Percentiles rank a stretch among this genome's conserved stretches.
Conservation (phyloP, 2,888 invertebrate species). For the Tuberolachnus salignus region DNA sequence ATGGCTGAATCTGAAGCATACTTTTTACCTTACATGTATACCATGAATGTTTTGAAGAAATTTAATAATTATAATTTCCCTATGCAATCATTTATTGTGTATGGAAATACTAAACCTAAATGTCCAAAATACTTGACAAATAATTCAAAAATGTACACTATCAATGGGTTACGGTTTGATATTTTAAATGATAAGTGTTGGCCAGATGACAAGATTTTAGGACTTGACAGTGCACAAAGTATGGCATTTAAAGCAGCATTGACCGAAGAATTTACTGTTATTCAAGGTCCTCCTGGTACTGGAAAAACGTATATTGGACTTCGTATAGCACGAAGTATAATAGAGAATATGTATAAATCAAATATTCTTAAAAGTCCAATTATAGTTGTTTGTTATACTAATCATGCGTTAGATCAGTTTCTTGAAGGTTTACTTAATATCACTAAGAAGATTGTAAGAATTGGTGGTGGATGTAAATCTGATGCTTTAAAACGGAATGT, state of each 20-base stretch:
- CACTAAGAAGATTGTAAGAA: slow-evolving; percentile 70
- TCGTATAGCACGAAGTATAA: slow-evolving; percentile 69
- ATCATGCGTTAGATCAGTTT: slow-evolving; percentile 87
- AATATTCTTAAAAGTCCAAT: slow-evolving; percentile 68
- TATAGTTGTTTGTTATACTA: slow-evolving; percentile 81
- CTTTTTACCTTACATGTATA: slow-evolving; percentile 81
- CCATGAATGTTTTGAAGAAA: slow-evolving; percentile 72
- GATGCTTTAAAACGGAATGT: slow-evolving; percentile 62
- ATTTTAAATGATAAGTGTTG: slow-evolving; percentile 56
- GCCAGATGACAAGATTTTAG: slow-evolving; percentile 38
- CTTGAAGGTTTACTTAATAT: slow-evolving; percentile 72
- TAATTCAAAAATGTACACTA: slow-evolving; percentile 55
- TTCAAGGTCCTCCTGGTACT: slow-evolving; percentile 88
- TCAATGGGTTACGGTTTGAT: slow-evolving; percentile 48
- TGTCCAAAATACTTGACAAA: slow-evolving; percentile 63
- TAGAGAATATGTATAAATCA: slow-evolving; percentile 68
- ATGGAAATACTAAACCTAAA: slow-evolving; percentile 62
- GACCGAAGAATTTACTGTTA: slow-evolving; percentile 74
- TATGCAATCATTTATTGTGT: slow-evolving; percentile 72
- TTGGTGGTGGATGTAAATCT: slow-evolving; percentile 74
- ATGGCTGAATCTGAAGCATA: slow-evolving; percentile 81
- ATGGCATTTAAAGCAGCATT: slow-evolving; percentile 73
- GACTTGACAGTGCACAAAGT: slow-evolving; percentile 72
- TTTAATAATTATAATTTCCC: slow-evolving; percentile 69
- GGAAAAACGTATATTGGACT: slow-evolving; percentile 83